These are phyloP conservation scores for Peucedramus taeniatus DNA, from an alignment of 2,113 vertebrate genomes.

Conservation along the genomic window DNA sequence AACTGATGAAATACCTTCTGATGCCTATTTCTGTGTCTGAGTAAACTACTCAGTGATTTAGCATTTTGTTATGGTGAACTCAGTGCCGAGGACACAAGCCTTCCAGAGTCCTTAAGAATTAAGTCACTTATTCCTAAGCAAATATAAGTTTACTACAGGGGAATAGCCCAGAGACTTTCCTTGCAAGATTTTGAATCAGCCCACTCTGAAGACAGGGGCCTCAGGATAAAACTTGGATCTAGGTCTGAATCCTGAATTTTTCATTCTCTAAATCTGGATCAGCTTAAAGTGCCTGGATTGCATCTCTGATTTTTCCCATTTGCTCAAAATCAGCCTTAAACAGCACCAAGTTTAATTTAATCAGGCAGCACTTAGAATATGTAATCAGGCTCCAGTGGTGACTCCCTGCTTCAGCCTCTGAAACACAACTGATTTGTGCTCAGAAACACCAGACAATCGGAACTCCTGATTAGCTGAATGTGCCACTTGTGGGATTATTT, in stretches of 20 bases:
- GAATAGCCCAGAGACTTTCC: not conserved
- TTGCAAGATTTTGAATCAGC: not conserved
- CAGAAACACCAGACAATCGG: not conserved
- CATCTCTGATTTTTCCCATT: not conserved
- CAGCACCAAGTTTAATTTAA: not conserved
- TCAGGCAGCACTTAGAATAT: not conserved
- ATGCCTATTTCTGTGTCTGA: not conserved
- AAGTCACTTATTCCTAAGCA: not conserved
- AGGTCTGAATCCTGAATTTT: not conserved
- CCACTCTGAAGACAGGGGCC: not conserved
- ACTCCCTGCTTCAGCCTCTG: not conserved
- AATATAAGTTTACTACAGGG: not conserved
- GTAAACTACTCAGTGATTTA: not conserved
- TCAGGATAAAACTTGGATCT: not conserved
- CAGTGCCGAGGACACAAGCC: not conserved
- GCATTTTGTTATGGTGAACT: not conserved
- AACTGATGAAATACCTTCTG: not conserved
- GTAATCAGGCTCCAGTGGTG: slow-evolving; percentile 48
- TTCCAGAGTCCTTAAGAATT: not conserved
- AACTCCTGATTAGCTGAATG: slow-evolving; percentile 25
- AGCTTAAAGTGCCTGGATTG: not conserved
- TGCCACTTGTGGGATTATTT: not conserved
- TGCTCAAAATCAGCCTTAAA: slow-evolving; percentile 17
- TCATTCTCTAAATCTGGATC: not conserved
- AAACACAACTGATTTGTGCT: not conserved